Base-by-base conservation (phyloP, 2,113 vertebrate genomes). In the Calypte anna region DNA sequence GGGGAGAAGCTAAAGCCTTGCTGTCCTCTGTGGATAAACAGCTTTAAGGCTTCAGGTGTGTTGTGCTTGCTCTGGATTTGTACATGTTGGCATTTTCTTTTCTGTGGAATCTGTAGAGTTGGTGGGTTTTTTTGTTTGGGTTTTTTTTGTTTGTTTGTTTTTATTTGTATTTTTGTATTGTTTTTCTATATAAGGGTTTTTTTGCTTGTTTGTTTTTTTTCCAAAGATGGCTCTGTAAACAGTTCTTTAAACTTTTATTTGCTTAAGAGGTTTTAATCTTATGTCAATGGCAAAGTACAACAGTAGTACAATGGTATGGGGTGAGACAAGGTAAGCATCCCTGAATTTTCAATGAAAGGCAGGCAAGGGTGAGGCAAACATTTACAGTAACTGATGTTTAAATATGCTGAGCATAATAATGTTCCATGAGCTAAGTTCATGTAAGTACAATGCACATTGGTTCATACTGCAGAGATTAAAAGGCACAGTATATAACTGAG, bases 401-500 rank as follows among this genome's bases (percentile, higher is more conserved):
- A 77, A 59, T 93, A 67, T 59, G 7, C 21, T 67, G 38, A 40
- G 38, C 48, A 27, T 40, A 55, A 70, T 59, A n/a, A 55, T 17
- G 7, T 1, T 2, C 24, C 2, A 7, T 22, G 12, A 82, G 1
- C 6, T 33, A 7, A 6, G 17, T 79, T 38, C 12, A 8, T 33
- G 12, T 77, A 46, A 83, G 8, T 67, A 48, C 25, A 38, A 20
- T 48, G 27, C n/a, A 31, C 17, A 51, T 40, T 69, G 18, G 4
- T 81, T 88, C 4, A 3, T 43, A 78, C 25, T 30, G 61, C 17
- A 61, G 69, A 86, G 21, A 70, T 83, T 51, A 92, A 88, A 91
- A 91, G 31, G 19, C 28, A 24, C 17, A 36, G 13, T 18, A 50
- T 40, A 5, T 75, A 68, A 78, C 20, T 51, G 31, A 88, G 38